phyloP scores from a whole-genome alignment of 2,888 invertebrate genomes.

The Drosophila antonietae region DNA sequence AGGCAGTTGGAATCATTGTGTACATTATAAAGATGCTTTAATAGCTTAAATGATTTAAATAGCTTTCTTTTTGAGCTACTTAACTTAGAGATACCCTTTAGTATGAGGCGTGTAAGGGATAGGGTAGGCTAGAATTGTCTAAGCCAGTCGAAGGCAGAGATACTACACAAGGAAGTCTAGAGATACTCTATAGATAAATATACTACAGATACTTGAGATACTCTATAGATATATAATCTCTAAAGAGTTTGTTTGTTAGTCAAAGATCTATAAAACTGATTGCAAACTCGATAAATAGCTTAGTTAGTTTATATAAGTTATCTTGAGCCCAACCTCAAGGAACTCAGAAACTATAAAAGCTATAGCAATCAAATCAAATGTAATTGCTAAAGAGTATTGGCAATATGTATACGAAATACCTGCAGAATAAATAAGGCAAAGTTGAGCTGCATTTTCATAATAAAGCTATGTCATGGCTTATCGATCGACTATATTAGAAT shows the following conservation, averaged over 20 bases:
- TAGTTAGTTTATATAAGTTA: background rate
- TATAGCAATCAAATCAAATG: background rate
- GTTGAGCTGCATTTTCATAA: too few species aligned
- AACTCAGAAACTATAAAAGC: background rate
- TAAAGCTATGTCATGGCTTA: too few species aligned
- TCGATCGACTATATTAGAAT: too few species aligned
- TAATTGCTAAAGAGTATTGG: too few species aligned
- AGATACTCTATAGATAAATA: background rate
- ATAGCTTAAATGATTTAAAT: background rate
- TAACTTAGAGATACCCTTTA: conserved; percentile 3
- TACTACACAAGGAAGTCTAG: too few species aligned
- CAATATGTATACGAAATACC: too few species aligned
- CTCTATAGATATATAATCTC: too few species aligned
- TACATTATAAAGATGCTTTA: background rate
- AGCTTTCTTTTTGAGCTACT: background rate
- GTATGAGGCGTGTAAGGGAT: accelerated
- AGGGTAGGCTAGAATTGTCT: background rate
- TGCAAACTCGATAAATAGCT: background rate
- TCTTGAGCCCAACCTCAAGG: background rate
- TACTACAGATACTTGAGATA: too few species aligned
- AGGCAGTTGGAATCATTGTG: background rate
- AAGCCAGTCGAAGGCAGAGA: background rate
- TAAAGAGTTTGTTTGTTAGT: too few species aligned
- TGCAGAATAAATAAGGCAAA: too few species aligned
- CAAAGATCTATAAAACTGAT: background rate